Percentiles rank a stretch among this genome's conserved stretches.
These are phyloP conservation scores for Forbesichthys agassizii DNA, from an alignment of 2,113 vertebrate species.

Conservation along the genomic window DNA sequence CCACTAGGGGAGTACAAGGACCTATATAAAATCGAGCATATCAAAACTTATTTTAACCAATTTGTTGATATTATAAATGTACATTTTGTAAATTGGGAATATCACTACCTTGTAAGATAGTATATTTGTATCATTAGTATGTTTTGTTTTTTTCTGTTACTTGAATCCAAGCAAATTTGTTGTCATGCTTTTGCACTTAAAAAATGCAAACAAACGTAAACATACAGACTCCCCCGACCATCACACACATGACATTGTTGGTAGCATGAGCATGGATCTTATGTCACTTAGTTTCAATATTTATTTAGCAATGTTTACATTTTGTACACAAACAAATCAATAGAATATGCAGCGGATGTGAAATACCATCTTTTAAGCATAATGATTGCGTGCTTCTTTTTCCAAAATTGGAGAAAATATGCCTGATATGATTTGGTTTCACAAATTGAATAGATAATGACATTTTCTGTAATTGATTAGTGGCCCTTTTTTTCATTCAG, in stretches of 20 bases:
- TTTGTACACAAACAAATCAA: slow-evolving; percentile 94
- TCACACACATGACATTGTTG: slow-evolving; percentile 77
- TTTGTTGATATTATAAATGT: slow-evolving; percentile 86
- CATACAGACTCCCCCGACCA: not conserved
- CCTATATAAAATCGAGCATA: slow-evolving; percentile 79
- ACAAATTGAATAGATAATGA: slow-evolving; percentile 85
- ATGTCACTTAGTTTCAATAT: slow-evolving; percentile 93
- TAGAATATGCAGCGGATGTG: slow-evolving; percentile 85
- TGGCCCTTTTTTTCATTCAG: slow-evolving; percentile 79
- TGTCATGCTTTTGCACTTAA: slow-evolving; percentile 97
- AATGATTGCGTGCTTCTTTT: slow-evolving; percentile 86
- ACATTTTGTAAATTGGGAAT: slow-evolving; percentile 94
- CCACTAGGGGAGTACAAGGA: slow-evolving; percentile 69
- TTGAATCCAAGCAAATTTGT: slow-evolving; percentile 94
- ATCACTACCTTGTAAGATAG: slow-evolving; percentile 98
- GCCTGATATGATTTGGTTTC: slow-evolving; percentile 88
- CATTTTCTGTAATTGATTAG: slow-evolving; percentile 88
- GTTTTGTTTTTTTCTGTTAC: slow-evolving; percentile 86
- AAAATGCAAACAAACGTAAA: slow-evolving; percentile 87
- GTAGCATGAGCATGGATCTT: slow-evolving; percentile 91
- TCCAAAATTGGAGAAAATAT: slow-evolving; percentile 82
- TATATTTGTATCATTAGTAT: slow-evolving; percentile 94
- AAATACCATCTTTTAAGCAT: slow-evolving; percentile 87
- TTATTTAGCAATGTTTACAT: slow-evolving; percentile 99
- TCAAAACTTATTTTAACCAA: slow-evolving; percentile 64